A percentile compares a stretch with the other conserved stretches of the same genome.
phyloP scores from a whole-genome alignment of 2,797 vertebrate genomes.

The Anguilla marmorata region DNA sequence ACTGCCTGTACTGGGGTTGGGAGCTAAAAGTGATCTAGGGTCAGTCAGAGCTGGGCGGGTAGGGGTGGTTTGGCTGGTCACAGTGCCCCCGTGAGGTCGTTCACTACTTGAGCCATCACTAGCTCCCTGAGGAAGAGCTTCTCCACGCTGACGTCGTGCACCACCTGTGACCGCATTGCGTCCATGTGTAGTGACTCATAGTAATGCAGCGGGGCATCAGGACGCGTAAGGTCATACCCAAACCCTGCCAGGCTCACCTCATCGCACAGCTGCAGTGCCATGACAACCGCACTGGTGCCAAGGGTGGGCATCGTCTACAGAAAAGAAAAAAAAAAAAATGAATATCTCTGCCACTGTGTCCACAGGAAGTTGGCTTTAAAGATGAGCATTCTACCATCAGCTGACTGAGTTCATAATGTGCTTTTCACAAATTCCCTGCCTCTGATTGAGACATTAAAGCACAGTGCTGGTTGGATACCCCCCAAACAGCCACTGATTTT shows the following conservation, averaged over 20 bases:
- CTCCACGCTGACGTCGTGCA: constrained; percentile 74
- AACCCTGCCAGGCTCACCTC: constrained; percentile 79
- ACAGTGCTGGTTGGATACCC: background rate
- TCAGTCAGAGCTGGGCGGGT: background rate
- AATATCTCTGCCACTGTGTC: background rate
- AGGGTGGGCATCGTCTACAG: constrained; percentile 70
- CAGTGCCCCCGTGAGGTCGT: constrained; percentile 75
- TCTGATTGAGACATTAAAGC: background rate
- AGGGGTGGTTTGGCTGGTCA: background rate
- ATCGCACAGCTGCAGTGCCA: constrained; percentile 78
- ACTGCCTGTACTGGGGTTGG: background rate
- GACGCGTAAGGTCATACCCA: constrained; percentile 74
- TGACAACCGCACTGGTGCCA: constrained; percentile 69
- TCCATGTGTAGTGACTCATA: constrained; percentile 72
- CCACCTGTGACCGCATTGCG: constrained; percentile 72
- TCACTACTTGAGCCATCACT: constrained; percentile 66
- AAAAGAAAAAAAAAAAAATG: background rate
- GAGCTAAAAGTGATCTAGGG: background rate
- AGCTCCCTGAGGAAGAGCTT: constrained; percentile 73
- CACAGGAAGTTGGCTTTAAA: background rate
- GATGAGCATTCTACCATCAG: background rate
- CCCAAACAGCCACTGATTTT: background rate
- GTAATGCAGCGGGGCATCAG: constrained; percentile 73
- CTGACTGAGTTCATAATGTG: background rate
- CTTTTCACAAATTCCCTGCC: background rate